A percentile compares a stretch with the other conserved stretches of the same genome.
Conservation (phyloP, 2,797 vertebrate species). For the Heterohyrax brucei region DNA sequence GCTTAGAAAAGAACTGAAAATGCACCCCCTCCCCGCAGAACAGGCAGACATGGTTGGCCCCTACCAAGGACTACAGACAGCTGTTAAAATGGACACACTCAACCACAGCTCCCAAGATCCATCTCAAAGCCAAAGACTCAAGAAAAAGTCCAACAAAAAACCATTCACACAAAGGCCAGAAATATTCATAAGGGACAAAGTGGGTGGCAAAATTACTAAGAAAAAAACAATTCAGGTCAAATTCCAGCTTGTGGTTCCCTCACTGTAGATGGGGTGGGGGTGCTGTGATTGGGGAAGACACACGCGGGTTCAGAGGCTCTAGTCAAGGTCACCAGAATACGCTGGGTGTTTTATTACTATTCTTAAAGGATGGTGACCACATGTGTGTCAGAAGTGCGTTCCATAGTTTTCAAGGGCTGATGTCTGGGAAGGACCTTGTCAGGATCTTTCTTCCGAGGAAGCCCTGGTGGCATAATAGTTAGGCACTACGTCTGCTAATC, state of each 20-base stretch:
- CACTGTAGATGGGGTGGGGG: background rate
- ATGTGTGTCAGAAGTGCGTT: too few relatives aligned
- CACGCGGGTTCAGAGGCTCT: background rate
- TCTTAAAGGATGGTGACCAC: background rate
- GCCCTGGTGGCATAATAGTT: too few relatives aligned
- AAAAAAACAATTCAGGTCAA: background rate
- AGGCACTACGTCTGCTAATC: too few relatives aligned
- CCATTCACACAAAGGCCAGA: background rate
- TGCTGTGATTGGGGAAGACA: background rate
- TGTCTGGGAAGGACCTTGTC: too few relatives aligned
- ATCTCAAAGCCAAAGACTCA: background rate
- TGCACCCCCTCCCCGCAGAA: background rate
- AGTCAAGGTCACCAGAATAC: background rate
- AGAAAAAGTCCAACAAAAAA: background rate
- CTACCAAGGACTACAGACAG: background rate
- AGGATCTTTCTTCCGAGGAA: too few relatives aligned
- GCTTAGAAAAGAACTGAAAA: background rate
- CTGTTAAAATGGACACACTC: background rate
- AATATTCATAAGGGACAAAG: background rate
- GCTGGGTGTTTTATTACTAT: background rate
- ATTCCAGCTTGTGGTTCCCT: background rate
- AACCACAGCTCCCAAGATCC: background rate
- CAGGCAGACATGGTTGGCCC: background rate
- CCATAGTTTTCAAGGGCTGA: too few relatives aligned
- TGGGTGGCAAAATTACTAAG: background rate